Evolutionary conservation across 1,140 invertebrate genomes (phyloP).

Genomic region (Drosophila lowei): DNA sequence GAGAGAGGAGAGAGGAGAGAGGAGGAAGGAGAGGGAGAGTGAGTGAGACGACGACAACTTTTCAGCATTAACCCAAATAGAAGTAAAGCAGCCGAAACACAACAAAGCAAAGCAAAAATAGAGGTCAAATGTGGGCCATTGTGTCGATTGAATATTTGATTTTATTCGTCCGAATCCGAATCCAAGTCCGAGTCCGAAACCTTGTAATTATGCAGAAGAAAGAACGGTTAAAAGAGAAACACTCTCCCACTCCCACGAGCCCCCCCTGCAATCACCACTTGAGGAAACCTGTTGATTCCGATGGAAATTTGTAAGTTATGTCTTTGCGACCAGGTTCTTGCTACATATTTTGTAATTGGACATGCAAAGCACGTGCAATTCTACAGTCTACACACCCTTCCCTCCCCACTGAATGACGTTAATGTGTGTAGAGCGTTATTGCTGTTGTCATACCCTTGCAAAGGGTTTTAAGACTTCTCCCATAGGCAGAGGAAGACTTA

Average conservation of each 20-base stretch:
- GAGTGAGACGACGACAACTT: constrained; percentile 23
- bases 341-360: constrained; percentile 56
- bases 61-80: constrained; percentile 61
- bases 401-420: constrained; percentile 27
- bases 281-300: constrained; percentile 42
- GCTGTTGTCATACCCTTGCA: not conserved
- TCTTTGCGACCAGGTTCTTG: constrained; percentile 29
- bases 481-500: too few relatives aligned
- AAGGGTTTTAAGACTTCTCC: not conserved
- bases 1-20: too few relatives aligned
- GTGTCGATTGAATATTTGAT: constrained; percentile 62
- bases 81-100: constrained; percentile 37
- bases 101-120: constrained; percentile 46
- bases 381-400: too few relatives aligned
- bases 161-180: not conserved
- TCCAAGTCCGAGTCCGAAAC: not conserved
- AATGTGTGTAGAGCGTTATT: not conserved
- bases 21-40: too few relatives aligned
- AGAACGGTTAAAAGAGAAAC: constrained; percentile 28
- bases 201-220: constrained; percentile 58
- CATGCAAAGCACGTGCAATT: constrained; percentile 69
- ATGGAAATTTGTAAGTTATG: constrained; percentile 44
- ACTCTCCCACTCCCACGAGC: constrained; percentile 17
- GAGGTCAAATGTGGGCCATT: constrained; percentile 54
- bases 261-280: constrained; percentile 7